phyloP scores from a whole-genome alignment of 2,113 vertebrate genomes.

The Panthera tigris region DNA sequence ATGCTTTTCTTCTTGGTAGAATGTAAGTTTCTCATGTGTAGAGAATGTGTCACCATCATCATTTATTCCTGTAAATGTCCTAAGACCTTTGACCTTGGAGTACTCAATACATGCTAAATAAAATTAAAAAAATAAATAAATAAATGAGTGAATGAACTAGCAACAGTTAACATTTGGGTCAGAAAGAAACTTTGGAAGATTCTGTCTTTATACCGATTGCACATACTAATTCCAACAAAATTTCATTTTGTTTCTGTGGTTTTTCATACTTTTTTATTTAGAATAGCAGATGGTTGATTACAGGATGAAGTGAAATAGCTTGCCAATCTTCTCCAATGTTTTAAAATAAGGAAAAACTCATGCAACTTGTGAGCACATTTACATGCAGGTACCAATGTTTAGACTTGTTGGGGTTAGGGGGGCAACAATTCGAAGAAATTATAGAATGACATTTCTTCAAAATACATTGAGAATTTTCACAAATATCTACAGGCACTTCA shows the following conservation, averaged over 20 bases:
- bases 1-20: background rate
- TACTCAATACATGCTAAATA: background rate
- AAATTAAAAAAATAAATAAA: background rate
- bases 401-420: fast-evolving
- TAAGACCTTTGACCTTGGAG: background rate
- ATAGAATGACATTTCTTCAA: background rate
- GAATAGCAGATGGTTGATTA: background rate
- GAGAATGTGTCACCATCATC: background rate
- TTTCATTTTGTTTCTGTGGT: background rate
- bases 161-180: background rate
- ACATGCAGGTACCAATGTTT: background rate
- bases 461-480: background rate
- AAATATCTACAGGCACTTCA: background rate
- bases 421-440: background rate
- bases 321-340: background rate
- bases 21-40: background rate
- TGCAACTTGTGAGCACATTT: background rate
- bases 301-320: background rate
- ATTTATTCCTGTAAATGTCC: background rate
- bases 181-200: background rate
- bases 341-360: background rate
- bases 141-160: background rate
- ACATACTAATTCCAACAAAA: background rate
- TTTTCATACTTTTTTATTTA: background rate
- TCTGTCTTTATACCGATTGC: background rate